A percentile compares a stretch with the other conserved stretches of the same genome.
Evolutionary conservation across 2,888 invertebrate genomes (phyloP).

Genomic region (Petrolisthes manimaculis): DNA sequence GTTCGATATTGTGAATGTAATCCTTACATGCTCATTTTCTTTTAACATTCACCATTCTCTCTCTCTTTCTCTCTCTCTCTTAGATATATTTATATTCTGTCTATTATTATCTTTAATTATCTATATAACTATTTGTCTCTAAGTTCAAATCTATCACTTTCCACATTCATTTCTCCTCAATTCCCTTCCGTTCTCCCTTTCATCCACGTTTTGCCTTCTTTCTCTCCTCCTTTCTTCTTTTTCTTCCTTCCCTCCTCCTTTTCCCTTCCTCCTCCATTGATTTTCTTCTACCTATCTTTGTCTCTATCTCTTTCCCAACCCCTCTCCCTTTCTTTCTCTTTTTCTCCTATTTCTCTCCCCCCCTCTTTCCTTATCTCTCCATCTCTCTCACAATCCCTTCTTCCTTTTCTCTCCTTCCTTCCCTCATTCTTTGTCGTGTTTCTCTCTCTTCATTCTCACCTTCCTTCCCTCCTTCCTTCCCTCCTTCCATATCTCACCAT

Average conservation of each 20-base stretch:
- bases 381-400: neutral
- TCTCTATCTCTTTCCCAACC: too few species aligned
- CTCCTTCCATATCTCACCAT: neutral
- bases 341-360: neutral
- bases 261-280: neutral
- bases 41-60: neutral
- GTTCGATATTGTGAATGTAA: neutral
- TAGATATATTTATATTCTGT: neutral
- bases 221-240: neutral
- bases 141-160: neutral
- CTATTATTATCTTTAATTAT: neutral
- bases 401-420: neutral
- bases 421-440: neutral
- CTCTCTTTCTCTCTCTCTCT: too few species aligned
- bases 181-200: neutral
- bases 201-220: neutral
- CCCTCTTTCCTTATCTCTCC: neutral
- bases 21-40: neutral
- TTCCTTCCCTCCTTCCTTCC: neutral
- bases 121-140: neutral
- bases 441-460: neutral
- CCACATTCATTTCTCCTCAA: neutral
- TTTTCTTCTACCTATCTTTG: neutral
- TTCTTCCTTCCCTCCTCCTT: neutral
- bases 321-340: neutral